Percentiles rank a stretch among this genome's conserved stretches.
Evolutionary conservation across 2,888 invertebrate species (phyloP).

Genomic region (Achlya flavicornis): DNA sequence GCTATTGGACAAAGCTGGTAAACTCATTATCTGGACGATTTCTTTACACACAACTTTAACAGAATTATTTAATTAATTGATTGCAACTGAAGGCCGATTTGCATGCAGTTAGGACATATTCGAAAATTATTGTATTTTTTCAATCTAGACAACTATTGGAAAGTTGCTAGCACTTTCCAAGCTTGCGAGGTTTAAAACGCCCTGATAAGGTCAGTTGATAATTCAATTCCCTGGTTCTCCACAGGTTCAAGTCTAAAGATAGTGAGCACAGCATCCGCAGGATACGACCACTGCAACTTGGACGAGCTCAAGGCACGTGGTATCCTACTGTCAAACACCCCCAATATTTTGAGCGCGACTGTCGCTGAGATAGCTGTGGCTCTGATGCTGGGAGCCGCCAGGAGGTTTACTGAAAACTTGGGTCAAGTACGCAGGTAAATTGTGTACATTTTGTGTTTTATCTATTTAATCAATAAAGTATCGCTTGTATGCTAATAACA

Average conservation of each 20-base stretch:
- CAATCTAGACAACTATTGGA: too few species aligned
- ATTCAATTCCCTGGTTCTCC: too few species aligned
- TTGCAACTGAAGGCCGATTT: too few species aligned
- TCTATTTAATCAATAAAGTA: too few species aligned
- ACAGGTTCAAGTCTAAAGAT: constrained; percentile 89
- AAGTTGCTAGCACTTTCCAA: too few species aligned
- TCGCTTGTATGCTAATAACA: too few species aligned
- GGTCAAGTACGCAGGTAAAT: constrained; percentile 85
- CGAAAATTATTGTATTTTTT: too few species aligned
- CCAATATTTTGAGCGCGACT: constrained; percentile 89
- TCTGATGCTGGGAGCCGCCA: constrained; percentile 89
- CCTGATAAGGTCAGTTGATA: neutral
- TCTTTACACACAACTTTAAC: too few species aligned
- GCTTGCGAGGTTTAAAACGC: too few species aligned
- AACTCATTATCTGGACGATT: constrained; percentile 4
- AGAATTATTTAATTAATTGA: too few species aligned
- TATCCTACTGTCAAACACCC: constrained; percentile 92
- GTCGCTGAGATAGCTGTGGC: constrained; percentile 93
- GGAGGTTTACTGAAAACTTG: constrained; percentile 91
- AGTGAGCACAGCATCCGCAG: constrained; percentile 93
- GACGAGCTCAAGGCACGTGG: constrained; percentile 88
- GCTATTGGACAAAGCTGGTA: constrained; percentile 87
- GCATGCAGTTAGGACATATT: too few species aligned
- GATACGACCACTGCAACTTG: constrained; percentile 93
- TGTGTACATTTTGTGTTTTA: constrained; percentile 10